phyloP scores from a whole-genome alignment of 2,888 invertebrate genomes.

The Lochmaea capreae region DNA sequence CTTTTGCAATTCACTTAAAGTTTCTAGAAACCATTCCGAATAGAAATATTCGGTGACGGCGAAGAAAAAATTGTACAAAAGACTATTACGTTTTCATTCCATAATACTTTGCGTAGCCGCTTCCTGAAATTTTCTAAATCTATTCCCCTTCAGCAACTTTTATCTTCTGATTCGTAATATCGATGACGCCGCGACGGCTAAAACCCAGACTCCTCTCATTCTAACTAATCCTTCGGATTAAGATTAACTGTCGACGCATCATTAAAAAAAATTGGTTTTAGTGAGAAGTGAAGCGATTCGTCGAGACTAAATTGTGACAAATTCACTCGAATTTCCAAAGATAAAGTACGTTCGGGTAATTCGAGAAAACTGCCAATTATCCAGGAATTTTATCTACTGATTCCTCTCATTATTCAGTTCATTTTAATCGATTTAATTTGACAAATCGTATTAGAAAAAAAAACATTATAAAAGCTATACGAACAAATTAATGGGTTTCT shows the following conservation, averaged over 20 bases:
- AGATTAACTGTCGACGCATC: conserved; percentile 15
- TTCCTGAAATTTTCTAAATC: background rate
- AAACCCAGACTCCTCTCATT: conserved; percentile 12
- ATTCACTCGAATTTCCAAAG: conserved; percentile 17
- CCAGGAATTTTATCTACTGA: conserved; percentile 10
- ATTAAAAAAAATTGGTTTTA: conserved; percentile 20
- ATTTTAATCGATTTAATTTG: conserved; percentile 3
- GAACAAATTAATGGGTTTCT: too few species aligned
- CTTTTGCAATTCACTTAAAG: too few species aligned
- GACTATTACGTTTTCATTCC: too few species aligned
- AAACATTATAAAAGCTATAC: too few species aligned
- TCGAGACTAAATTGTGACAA: conserved; percentile 13
- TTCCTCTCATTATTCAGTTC: conserved; percentile 3
- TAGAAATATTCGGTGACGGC: too few species aligned
- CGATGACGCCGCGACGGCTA: conserved; percentile 36
- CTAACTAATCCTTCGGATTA: conserved; percentile 17
- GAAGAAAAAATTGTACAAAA: too few species aligned
- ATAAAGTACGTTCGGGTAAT: conserved; percentile 15
- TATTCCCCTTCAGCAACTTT: conserved; percentile 35
- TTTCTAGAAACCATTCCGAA: too few species aligned
- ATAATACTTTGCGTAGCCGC: too few species aligned
- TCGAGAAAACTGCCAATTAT: conserved; percentile 22
- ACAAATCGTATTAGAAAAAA: background rate
- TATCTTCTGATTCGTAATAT: conserved; percentile 46
- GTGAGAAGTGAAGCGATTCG: conserved; percentile 7